Base-by-base conservation (phyloP, 2,888 invertebrate genomes). In the Acanthopleura granulata region DNA sequence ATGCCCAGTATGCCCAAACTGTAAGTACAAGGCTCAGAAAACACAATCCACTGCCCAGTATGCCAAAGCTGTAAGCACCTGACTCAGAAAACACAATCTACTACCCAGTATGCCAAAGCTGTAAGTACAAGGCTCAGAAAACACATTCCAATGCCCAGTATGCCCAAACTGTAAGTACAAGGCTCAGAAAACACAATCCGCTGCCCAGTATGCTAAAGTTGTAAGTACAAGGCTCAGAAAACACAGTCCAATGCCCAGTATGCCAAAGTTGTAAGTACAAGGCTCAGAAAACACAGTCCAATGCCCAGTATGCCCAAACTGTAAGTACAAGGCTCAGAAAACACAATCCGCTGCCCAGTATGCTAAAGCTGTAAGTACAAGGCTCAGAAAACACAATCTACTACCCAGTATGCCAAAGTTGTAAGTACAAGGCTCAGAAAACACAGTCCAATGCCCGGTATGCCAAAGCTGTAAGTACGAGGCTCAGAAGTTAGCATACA, bases 71-170 rank as follows among this genome's bases (percentile, higher is more conserved):
- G 87, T 87, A 77, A 76, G 79, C 75, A 3, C 3, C 40, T 6
- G 9, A 9, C 40, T 40, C 9, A 22, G 0, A 18, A 29, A 15
- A 72, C 1, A 18, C 18, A 22, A 22, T 27, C 66, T n/a, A n/a
- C n/a, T n/a, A n/a, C n/a, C n/a, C n/a, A n/a, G n/a, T n/a, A 94
- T 84, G 76, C 73, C 9, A 82, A 80, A 78, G 75, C 80, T 61
- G 87, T 87, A 77, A 76, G 79, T 76, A 3, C 3, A 3, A 40
- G 9, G 40, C 40, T 40, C 9, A 22, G 0, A 18, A 29, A 15
- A 72, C 1, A 18, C 18, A 22, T 16, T 27, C 66, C n/a, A n/a
- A n/a, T n/a, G n/a, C n/a, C n/a, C n/a, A n/a, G n/a, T n/a, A 94
- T 84, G 76, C 73, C 9, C 82, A 80, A 78, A 76, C 80, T 61